phyloP scores from a whole-genome alignment of 2,888 invertebrate genomes.

The Cepaea hortensis region DNA sequence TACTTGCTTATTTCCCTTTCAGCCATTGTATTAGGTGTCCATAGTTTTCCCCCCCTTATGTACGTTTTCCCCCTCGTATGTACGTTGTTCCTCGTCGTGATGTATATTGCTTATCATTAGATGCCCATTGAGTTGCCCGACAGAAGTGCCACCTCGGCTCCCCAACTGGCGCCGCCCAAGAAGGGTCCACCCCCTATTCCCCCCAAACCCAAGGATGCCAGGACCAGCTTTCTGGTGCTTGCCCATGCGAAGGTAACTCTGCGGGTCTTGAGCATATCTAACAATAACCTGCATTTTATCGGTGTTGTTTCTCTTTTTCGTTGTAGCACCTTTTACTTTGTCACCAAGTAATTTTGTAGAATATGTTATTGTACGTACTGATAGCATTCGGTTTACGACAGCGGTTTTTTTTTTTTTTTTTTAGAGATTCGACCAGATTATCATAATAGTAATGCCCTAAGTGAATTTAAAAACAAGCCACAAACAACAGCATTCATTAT shows the following conservation, averaged over 20 bases:
- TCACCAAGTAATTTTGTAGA: background rate
- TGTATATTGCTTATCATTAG: conserved; percentile 12
- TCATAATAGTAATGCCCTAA: no score
- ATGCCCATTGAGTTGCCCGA: conserved; percentile 3
- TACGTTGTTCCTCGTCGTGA: background rate
- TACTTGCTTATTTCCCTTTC: background rate
- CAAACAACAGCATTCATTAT: no score
- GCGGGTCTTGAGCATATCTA: background rate
- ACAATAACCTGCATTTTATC: background rate
- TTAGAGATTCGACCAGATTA: no score
- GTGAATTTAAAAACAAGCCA: no score
- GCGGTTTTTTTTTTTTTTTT: no score
- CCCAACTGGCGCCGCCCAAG: conserved; percentile 25
- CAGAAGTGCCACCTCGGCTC: conserved; percentile 20
- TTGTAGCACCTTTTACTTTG: background rate
- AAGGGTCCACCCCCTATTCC: conserved; percentile 57
- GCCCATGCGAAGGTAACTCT: conserved; percentile 42
- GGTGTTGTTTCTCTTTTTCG: background rate
- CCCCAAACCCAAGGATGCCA: conserved; percentile 56
- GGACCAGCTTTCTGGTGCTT: conserved; percentile 29
- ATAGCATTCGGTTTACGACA: no score
- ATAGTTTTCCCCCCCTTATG: background rate
- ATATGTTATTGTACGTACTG: no score
- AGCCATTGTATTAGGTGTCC: background rate
- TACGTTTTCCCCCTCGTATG: background rate